Evolutionary conservation across 2,888 invertebrate genomes (phyloP).

Genomic region (Elegia similella): DNA sequence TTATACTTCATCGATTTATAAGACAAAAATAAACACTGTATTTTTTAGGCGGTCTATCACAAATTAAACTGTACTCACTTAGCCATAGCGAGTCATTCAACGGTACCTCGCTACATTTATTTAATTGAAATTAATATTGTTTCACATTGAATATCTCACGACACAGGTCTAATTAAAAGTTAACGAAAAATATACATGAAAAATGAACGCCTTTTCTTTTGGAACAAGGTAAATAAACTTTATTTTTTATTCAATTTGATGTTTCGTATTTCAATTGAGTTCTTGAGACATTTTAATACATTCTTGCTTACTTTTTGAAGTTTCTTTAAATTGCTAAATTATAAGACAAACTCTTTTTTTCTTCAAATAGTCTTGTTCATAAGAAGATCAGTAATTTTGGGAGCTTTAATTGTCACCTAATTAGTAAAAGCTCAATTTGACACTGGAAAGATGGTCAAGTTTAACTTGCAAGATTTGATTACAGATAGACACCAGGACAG

Average conservation of each 20-base stretch:
- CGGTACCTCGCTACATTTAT: background rate
- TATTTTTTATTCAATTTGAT: background rate
- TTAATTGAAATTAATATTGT: background rate
- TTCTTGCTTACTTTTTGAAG: background rate
- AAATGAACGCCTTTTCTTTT: background rate
- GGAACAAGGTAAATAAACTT: background rate
- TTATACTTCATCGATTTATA: too few relatives aligned
- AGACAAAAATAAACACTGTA: too few relatives aligned
- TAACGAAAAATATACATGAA: background rate
- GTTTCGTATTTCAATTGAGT: background rate
- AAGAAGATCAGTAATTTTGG: too few relatives aligned
- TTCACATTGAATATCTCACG: background rate
- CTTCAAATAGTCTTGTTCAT: too few relatives aligned
- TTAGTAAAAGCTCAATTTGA: too few relatives aligned
- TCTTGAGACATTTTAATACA: background rate
- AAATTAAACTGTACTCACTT: background rate
- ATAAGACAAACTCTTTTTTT: background rate
- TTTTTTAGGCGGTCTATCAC: background rate
- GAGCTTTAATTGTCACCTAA: too few relatives aligned
- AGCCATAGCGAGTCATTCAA: background rate
- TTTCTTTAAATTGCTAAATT: background rate
- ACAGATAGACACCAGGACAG: too few relatives aligned
- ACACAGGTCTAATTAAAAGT: background rate
- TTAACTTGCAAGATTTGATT: too few relatives aligned
- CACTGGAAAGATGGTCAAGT: too few relatives aligned